Evolutionary conservation across 2,888 invertebrate species (phyloP).

Genomic region (Carpatolechia fugitivella): DNA sequence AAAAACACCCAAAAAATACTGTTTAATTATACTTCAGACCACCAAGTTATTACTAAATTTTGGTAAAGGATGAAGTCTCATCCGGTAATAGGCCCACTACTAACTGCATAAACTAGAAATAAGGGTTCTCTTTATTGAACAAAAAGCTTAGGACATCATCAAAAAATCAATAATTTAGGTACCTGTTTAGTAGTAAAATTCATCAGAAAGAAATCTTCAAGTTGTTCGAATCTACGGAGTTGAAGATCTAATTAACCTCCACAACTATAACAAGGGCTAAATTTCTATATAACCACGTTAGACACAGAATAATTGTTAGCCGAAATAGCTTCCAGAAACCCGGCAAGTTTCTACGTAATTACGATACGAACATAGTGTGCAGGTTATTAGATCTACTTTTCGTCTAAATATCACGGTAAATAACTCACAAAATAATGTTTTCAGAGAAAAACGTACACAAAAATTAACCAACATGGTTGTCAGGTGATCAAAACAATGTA

Average conservation of each 20-base stretch:
- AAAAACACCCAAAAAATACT: too few relatives aligned
- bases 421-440: conserved; percentile 28
- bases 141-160: not conserved
- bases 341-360: conserved; percentile 4
- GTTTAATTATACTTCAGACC: too few relatives aligned
- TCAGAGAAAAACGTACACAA: conserved; percentile 60
- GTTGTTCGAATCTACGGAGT: too few relatives aligned
- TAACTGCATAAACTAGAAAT: too few relatives aligned
- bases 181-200: too few relatives aligned
- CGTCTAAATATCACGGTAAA: conserved; percentile 7
- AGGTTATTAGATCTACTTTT: conserved; percentile 1
- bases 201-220: too few relatives aligned
- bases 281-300: not conserved
- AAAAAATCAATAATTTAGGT: conserved; percentile 9
- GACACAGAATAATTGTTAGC: not conserved
- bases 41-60: too few relatives aligned
- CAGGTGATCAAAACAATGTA: conserved; percentile 39
- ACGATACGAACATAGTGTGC: not conserved
- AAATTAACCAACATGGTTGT: conserved; percentile 68
- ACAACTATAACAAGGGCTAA: too few relatives aligned
- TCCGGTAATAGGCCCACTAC: too few relatives aligned
- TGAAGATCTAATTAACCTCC: not conserved
- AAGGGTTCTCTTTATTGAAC: too few relatives aligned
- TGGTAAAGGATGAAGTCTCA: too few relatives aligned
- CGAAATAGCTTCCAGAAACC: not conserved